Conservation (phyloP, 2,113 vertebrate genomes). For the Cyanoderma ruficeps region DNA sequence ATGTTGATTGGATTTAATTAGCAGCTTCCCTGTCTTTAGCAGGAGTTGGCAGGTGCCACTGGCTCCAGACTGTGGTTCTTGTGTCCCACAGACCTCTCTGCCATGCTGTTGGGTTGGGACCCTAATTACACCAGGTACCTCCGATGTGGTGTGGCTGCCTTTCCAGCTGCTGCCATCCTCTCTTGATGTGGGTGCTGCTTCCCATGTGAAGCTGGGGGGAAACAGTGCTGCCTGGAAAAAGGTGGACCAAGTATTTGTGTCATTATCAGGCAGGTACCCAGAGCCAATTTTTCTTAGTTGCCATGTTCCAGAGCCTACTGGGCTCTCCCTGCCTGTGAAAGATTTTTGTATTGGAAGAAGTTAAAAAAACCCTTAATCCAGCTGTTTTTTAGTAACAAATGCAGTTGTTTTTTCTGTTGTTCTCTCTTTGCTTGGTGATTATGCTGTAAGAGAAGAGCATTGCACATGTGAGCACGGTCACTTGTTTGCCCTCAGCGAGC, state of each 20-base stretch:
- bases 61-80: background rate
- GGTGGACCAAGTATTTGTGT: background rate
- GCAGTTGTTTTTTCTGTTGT: background rate
- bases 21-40: background rate
- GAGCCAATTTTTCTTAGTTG: background rate
- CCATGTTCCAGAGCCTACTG: background rate
- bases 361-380: background rate
- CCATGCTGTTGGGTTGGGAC: fast-evolving
- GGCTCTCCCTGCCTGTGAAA: background rate
- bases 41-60: background rate
- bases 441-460: background rate
- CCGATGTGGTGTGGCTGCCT: fast-evolving
- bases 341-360: background rate
- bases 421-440: background rate
- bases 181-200: background rate
- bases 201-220: background rate
- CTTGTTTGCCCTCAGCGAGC: background rate
- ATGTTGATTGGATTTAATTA: background rate
- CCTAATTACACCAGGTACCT: background rate
- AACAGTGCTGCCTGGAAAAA: background rate
- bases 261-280: background rate
- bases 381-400: background rate
- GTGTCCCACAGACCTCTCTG: background rate
- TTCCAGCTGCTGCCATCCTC: background rate
- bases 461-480: fast-evolving